Conservation (phyloP, 2,888 invertebrate species). For the Cephus runcator region DNA sequence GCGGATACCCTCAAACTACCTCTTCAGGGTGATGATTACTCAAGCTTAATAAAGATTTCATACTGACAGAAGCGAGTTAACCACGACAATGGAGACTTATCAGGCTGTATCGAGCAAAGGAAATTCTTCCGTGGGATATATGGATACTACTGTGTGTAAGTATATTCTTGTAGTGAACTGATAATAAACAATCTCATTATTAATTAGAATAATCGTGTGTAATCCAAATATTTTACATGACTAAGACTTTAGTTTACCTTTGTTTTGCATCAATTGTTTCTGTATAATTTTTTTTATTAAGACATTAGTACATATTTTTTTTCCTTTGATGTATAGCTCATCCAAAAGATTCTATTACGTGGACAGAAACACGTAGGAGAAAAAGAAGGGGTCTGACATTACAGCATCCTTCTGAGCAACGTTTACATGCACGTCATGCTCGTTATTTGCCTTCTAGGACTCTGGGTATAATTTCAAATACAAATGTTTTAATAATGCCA, state of each 20-base stretch:
- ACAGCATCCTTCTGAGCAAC: slow-evolving; percentile 25
- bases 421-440: slow-evolving; percentile 30
- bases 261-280: not conserved
- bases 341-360: not conserved
- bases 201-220: no score
- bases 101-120: not conserved
- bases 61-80: not conserved
- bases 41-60: not conserved
- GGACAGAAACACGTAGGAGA: not conserved
- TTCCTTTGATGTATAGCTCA: not conserved
- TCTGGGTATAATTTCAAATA: slow-evolving; percentile 3
- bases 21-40: not conserved
- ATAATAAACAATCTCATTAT: no score
- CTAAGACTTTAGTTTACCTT: no score
- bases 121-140: not conserved
- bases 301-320: not conserved
- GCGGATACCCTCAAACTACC: not conserved
- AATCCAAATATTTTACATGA: no score
- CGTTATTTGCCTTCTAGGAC: slow-evolving; percentile 36
- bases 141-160: not conserved
- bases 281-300: not conserved
- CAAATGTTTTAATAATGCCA: slow-evolving; percentile 5
- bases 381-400: slow-evolving; percentile 12
- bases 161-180: not conserved
- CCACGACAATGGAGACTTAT: not conserved